Percentiles rank a stretch among this genome's conserved stretches.
phyloP scores from a whole-genome alignment of 2,113 vertebrate genomes.

The Dipodomys spectabilis region DNA sequence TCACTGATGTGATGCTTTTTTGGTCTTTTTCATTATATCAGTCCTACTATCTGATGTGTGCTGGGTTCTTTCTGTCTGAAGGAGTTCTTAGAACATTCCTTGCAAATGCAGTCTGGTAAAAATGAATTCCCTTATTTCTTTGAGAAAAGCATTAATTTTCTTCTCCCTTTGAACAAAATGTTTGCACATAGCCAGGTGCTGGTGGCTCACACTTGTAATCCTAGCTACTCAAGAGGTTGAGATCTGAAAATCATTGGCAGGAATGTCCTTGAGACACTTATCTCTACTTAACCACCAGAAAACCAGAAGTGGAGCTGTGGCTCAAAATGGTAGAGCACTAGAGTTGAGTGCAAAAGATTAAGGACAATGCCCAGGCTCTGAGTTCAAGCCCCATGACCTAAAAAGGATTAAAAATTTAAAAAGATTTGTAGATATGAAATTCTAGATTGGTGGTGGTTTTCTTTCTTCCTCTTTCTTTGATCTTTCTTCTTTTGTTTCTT shows the following conservation, averaged over 20 bases:
- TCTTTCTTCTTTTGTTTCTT: no score
- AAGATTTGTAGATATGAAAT: not conserved
- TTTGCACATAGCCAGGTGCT: not conserved
- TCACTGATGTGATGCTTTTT: not conserved
- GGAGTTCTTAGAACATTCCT: not conserved
- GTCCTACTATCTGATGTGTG: not conserved
- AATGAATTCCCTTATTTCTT: not conserved
- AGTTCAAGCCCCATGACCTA: no score
- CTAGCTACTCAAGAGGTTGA: no score
- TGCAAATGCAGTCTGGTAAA: not conserved
- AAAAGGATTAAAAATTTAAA: not conserved
- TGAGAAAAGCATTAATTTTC: not conserved
- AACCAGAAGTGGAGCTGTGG: no score
- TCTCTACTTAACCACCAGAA: no score
- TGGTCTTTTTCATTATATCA: not conserved
- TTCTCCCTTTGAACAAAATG: not conserved
- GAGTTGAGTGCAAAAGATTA: no score
- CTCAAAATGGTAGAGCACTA: no score
- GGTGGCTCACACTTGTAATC: no score
- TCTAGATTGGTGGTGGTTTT: not conserved
- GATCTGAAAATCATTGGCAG: no score
- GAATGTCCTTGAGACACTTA: no score
- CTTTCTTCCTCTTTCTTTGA: no score
- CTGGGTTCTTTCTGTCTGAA: not conserved
- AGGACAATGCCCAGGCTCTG: no score